Evolutionary conservation across 2,113 vertebrate species (phyloP).

Genomic region (Picathartes gymnocephalus): DNA sequence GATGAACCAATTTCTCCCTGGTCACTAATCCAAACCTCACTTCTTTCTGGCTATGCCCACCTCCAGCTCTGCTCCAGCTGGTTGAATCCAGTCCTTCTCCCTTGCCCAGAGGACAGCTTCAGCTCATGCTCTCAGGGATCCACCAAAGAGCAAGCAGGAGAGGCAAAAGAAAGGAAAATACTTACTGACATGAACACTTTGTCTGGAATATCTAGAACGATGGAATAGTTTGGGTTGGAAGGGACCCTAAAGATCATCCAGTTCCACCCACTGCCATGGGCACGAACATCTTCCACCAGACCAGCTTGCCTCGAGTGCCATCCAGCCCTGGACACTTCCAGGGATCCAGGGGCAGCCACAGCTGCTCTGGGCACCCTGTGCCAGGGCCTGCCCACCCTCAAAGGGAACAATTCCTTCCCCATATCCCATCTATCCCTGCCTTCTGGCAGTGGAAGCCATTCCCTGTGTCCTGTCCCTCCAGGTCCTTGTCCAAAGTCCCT

Average conservation of each 20-base stretch:
- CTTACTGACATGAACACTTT: background rate
- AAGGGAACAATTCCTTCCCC: background rate
- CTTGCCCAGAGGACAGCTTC: background rate
- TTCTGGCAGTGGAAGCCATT: background rate
- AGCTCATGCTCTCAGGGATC: fast-evolving
- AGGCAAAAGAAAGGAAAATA: background rate
- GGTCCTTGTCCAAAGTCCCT: background rate
- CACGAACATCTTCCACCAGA: background rate
- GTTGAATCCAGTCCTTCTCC: background rate
- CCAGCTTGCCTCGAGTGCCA: fast-evolving
- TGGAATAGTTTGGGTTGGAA: background rate
- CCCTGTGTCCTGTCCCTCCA: background rate
- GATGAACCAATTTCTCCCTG: fast-evolving
- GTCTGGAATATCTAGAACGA: background rate
- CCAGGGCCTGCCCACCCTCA: background rate
- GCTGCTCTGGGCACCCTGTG: background rate
- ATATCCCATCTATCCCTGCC: no score
- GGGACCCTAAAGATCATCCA: background rate
- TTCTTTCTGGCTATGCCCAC: background rate
- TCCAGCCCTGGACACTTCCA: background rate
- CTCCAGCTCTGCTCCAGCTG: background rate
- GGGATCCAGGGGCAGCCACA: background rate
- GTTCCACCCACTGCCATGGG: background rate
- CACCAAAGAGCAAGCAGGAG: background rate
- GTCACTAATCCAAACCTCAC: background rate